Evolutionary conservation across 53 echinoderm and acorn worm genomes (phyloP), one percentile per base, ranked within the genome.

Genomic region (Actinopyga echinites): DNA sequence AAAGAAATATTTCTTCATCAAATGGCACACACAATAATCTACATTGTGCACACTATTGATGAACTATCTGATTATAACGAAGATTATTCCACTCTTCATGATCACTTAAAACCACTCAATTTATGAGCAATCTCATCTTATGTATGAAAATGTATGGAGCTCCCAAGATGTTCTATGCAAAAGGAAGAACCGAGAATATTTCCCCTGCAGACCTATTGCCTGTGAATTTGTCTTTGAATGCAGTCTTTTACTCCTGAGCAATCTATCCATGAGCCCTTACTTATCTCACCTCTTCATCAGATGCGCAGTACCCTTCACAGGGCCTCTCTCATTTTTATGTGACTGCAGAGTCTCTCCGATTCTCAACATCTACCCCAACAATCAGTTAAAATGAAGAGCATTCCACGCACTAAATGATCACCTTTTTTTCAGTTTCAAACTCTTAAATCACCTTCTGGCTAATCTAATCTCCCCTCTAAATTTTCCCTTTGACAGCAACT

Each of bases 181-280:
- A 19, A 49, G 56, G 55, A 77, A 77, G 77, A 52, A 77, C 34
- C 30, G 49, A 29, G 45, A 13, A 71, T 49, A 56, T 77, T 55
- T 55, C 31, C 57, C 77, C 77, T 56, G 32, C 49, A 77, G 77
- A 56, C 25, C 77, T 77, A 77, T 56, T 77, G 49, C 54, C 77
- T 56, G 77, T 77, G 77, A 77, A 77, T 77, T 77, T 77, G 77
- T 77, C 54, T 77, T 77, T 77, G 49, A 56, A 77, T 77, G 77
- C 77, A 55, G 77, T 33, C 45, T 71, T 21, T 71, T 25, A 34
- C 44, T 71, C 71, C 44, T 28, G 22, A 44, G 71, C 71, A 42
- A 71, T 71, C 71, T 44, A 44, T 49, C 49, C 49, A 49, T 49
- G 49, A 49, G 49, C 49, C 49, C 49, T 49, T 49, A 49, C 49